phyloP scores from a whole-genome alignment of 2,113 vertebrate genomes.

The Caranx melampygus region DNA sequence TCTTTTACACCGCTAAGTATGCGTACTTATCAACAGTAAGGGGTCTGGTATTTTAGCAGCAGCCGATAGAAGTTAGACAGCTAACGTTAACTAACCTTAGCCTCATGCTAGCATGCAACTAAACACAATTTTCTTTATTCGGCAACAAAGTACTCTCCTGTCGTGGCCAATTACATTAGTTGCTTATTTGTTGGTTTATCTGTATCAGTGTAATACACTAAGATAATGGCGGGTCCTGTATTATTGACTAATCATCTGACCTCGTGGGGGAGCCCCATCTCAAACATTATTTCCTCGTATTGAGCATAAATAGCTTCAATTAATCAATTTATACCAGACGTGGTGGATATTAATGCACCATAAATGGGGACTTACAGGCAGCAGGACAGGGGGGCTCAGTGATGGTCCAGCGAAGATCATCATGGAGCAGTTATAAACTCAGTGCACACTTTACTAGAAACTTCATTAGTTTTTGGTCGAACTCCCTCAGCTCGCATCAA shows the following conservation, averaged over 20 bases:
- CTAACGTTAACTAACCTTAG: constrained; percentile 7
- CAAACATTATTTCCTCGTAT: background rate
- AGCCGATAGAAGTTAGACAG: background rate
- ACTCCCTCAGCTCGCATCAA: too few relatives aligned
- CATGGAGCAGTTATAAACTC: too few relatives aligned
- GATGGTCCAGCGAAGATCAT: too few relatives aligned
- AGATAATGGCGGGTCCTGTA: background rate
- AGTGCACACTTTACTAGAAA: too few relatives aligned
- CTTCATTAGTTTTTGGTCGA: too few relatives aligned
- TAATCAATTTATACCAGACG: background rate
- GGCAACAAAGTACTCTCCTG: background rate
- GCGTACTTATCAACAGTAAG: fast-evolving
- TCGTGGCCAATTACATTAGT: background rate
- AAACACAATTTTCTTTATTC: too few relatives aligned
- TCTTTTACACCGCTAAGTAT: background rate
- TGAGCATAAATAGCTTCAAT: background rate
- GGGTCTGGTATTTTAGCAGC: fast-evolving
- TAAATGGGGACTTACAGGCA: too few relatives aligned
- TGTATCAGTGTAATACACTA: background rate
- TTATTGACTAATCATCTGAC: background rate
- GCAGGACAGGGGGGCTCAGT: too few relatives aligned
- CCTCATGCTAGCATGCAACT: constrained; percentile 4
- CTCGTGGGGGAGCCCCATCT: background rate
- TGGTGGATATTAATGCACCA: background rate
- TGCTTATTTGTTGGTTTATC: background rate